These are phyloP conservation scores for Hoplias malabaricus DNA, from an alignment of 2,113 vertebrate species.

Conservation along the genomic window DNA sequence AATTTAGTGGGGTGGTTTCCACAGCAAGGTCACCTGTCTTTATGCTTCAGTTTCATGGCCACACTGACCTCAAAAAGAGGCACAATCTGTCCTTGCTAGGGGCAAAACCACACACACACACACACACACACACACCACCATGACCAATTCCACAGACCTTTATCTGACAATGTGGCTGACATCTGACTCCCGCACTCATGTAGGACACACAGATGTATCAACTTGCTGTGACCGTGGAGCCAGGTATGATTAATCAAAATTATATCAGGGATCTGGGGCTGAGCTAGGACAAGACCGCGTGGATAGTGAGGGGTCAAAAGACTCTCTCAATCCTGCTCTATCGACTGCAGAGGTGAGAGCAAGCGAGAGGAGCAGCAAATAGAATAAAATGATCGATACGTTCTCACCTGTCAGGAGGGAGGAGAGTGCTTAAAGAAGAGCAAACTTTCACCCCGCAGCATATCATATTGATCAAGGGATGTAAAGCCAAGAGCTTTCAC, in stretches of 20 bases:
- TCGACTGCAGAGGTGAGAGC: constrained; percentile 85
- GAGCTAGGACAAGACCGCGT: constrained; percentile 30
- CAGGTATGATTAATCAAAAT: constrained; percentile 94
- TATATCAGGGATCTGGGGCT: constrained; percentile 89
- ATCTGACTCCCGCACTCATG: constrained; percentile 74
- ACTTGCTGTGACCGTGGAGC: constrained; percentile 86
- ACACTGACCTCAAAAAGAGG: constrained; percentile 79
- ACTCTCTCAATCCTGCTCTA: constrained; percentile 81
- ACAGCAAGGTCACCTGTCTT: constrained; percentile 19
- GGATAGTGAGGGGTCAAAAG: constrained; percentile 45
- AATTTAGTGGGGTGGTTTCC: background rate
- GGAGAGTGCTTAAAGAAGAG: constrained; percentile 56
- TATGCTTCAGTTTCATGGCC: constrained; percentile 55
- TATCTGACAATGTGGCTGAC: constrained; percentile 95
- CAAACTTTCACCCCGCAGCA: constrained; percentile 85
- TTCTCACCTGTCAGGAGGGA: constrained; percentile 83
- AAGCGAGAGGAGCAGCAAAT: constrained; percentile 85
- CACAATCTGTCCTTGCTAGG: constrained; percentile 70
- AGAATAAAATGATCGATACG: constrained; percentile 97
- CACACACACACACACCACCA: constrained; percentile 72
- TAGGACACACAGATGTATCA: constrained; percentile 80
- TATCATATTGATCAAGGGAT: constrained; percentile 88
- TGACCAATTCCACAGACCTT: constrained; percentile 79
- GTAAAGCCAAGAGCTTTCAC: constrained; percentile 43
- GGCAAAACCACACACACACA: constrained; percentile 61